Conservation (phyloP, 2,888 invertebrate species). For the Acrocyrtus sp. region DNA sequence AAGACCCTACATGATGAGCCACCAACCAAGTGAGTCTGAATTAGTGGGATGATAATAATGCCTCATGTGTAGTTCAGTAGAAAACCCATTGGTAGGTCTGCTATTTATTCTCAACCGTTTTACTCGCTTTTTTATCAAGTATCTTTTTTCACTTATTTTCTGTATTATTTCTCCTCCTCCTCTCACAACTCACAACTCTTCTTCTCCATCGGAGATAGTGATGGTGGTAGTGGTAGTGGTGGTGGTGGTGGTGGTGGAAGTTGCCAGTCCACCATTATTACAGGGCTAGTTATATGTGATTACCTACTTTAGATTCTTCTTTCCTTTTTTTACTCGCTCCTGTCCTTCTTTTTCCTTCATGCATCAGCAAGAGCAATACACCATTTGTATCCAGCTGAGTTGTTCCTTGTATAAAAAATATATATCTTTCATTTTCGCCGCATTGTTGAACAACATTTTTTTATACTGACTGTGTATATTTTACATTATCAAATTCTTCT, state of each 20-base stretch:
- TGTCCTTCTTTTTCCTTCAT: background rate
- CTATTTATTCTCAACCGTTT: slow-evolving; percentile 53
- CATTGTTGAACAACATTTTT: slow-evolving; percentile 27
- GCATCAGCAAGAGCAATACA: background rate
- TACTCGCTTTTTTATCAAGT: slow-evolving; percentile 35
- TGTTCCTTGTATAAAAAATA: slow-evolving; percentile 14
- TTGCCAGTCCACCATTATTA: too few species aligned
- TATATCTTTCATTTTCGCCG: slow-evolving; percentile 43
- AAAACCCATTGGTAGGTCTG: slow-evolving; percentile 61
- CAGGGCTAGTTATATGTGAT: too few species aligned
- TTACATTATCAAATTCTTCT: too few species aligned
- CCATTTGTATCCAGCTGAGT: slow-evolving; percentile 38
- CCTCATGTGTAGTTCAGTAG: slow-evolving; percentile 58
- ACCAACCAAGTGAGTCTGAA: slow-evolving; percentile 62
- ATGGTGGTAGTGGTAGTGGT: too few species aligned
- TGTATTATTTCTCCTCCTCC: slow-evolving; percentile 3
- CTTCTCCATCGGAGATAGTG: too few species aligned
- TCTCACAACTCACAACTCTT: slow-evolving; percentile 13
- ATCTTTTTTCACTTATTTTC: slow-evolving; percentile 11
- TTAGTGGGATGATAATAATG: slow-evolving; percentile 62
- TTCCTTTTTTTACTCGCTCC: too few species aligned
- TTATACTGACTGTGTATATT: slow-evolving; percentile 27
- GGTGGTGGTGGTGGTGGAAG: too few species aligned
- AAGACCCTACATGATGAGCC: slow-evolving; percentile 62
- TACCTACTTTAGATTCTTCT: too few species aligned